Evolutionary conservation across 1,140 invertebrate genomes (phyloP), one percentile per base, ranked within the genome.

Genomic region (Ips typographus): DNA sequence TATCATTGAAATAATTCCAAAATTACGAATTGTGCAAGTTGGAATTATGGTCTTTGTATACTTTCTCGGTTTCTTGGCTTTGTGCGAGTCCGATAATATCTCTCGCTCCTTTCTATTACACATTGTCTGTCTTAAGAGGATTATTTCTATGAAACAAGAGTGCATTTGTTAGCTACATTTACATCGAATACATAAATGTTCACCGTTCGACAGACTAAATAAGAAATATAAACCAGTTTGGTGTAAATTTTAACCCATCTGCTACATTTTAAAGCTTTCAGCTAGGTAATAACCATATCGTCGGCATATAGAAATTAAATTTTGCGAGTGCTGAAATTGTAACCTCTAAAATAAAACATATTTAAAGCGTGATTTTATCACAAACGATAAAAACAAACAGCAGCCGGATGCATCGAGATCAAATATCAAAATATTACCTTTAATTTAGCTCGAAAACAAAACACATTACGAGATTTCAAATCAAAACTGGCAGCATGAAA

Each of bases 61-160:
- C 52, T 68, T 68, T 68, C 67, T 63, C 67, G 59, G 67, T 68
- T 61, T 68, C 67, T 68, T 68, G 44, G 59, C 67, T 68, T 68
- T 68, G 36, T 68, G 62, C 62, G 53, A 49, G 38, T 42, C 51
- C 58, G 58, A 68, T 62, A 62, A 57, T 52, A 55, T 68, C 59
- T 44, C 59, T 63, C 49, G 65, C 7, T 68, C 40, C 61, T 65
- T 39, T 36, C 47, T 60, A 59, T 56, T 63, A 57, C 51, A 41
- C 67, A 68, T 68, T 68, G 67, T 68, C 67, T 68, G 47, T 43
- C 59, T 63, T 68, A 68, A 68, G 67, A 55, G 59, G 67, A 68
- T 68, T 68, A 68, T 62, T 68, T 68, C 67, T 49, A 56, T 60
- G 58, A 62, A 68, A 68, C 37, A 65, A 55, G 58, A 65, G 49